Conservation (phyloP, 2,113 vertebrate genomes). For the Sorex fumeus region DNA sequence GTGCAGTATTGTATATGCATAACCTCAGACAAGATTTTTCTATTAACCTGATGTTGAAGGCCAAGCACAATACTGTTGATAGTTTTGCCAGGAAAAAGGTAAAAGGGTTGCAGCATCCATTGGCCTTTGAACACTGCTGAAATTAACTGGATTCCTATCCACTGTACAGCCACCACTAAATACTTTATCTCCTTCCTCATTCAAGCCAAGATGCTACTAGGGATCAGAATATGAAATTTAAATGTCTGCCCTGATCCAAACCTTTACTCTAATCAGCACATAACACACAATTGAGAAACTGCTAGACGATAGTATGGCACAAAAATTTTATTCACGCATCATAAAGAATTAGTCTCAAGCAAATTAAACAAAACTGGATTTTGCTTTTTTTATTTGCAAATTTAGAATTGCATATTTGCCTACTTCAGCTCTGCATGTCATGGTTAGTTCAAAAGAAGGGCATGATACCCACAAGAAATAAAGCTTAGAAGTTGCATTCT, state of each 20-base stretch:
- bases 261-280: background rate
- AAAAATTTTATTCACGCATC: no score
- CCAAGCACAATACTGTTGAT: background rate
- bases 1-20: background rate
- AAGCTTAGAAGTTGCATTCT: background rate
- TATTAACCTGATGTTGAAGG: background rate
- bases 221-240: background rate
- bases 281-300: background rate
- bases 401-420: background rate
- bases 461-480: constrained; percentile 18
- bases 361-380: background rate
- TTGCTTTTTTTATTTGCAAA: background rate
- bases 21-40: constrained; percentile 5
- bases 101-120: background rate
- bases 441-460: constrained; percentile 12
- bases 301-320: background rate
- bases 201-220: background rate
- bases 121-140: background rate
- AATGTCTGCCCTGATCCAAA: background rate
- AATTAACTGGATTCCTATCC: background rate
- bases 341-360: background rate
- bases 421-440: background rate
- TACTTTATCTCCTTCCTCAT: background rate
- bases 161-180: rapidly evolving
- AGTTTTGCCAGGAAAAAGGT: background rate